These are phyloP conservation scores for Cephus pygmeus DNA, from an alignment of 2,888 invertebrate species.

Conservation along the genomic window DNA sequence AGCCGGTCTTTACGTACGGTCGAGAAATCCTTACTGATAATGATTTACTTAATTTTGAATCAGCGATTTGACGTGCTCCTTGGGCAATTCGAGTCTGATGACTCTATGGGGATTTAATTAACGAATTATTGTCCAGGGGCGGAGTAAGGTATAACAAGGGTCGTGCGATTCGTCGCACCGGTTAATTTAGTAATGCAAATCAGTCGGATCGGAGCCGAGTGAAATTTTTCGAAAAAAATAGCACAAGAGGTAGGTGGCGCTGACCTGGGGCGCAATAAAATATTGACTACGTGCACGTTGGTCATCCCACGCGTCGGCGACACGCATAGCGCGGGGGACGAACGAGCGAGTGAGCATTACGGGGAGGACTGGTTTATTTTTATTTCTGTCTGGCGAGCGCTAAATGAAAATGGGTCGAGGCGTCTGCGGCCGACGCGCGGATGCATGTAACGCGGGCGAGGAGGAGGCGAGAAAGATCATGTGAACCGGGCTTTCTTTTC, in stretches of 20 bases:
- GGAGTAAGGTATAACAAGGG: not conserved
- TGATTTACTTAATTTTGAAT: not conserved
- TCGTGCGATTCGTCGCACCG: not conserved
- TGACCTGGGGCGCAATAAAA: not conserved
- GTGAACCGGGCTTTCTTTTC: not conserved
- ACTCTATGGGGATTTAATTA: not conserved
- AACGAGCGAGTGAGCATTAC: constrained; percentile 4
- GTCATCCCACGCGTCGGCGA: constrained; percentile 11
- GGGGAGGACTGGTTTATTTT: constrained; percentile 35
- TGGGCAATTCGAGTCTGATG: not conserved
- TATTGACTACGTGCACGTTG: not conserved
- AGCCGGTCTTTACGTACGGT: too few relatives aligned
- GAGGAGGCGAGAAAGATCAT: not conserved
- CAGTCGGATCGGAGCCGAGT: not conserved
- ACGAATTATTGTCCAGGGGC: not conserved
- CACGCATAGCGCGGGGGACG: not conserved
- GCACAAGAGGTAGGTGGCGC: too few relatives aligned
- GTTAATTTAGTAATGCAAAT: not conserved
- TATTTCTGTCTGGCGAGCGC: constrained; percentile 34
- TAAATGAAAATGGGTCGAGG: constrained; percentile 58
- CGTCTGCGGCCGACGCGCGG: constrained; percentile 45
- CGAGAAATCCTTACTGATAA: not conserved
- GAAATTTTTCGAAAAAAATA: not conserved
- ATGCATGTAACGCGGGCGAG: not conserved
- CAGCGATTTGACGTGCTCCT: not conserved